Conservation (phyloP, 2,797 vertebrate genomes). For the Myotis planiceps region DNA sequence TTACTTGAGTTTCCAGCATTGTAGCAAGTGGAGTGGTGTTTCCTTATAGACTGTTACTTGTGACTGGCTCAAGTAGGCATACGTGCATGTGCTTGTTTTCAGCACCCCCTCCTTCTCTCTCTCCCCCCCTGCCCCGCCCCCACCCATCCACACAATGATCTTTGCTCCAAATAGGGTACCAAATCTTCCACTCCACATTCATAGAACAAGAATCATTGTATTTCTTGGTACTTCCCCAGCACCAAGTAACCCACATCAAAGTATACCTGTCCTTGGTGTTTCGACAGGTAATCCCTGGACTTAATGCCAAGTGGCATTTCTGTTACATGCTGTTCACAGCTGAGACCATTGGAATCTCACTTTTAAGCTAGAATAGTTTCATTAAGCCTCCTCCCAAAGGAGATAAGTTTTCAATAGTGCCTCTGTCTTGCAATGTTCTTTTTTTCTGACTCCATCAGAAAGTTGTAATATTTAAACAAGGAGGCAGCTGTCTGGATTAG, state of each 20-base stretch:
- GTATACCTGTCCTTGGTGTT: conserved; percentile 80
- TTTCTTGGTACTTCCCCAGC: conserved; percentile 75
- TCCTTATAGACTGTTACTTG: conserved; percentile 59
- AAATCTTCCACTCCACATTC: conserved; percentile 72
- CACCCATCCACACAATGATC: neutral
- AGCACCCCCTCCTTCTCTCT: neutral
- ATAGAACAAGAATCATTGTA: conserved; percentile 79
- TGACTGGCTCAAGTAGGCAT: neutral
- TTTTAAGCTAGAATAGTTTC: conserved; percentile 70
- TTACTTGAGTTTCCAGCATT: conserved; percentile 58
- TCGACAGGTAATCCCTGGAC: conserved; percentile 84
- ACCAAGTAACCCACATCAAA: conserved; percentile 87
- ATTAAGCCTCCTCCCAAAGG: conserved; percentile 73
- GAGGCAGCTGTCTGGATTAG: neutral
- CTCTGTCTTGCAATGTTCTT: conserved; percentile 76
- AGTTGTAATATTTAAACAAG: neutral
- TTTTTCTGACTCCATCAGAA: conserved; percentile 65
- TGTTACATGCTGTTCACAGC: conserved; percentile 48
- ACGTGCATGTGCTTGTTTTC: rapidly evolving
- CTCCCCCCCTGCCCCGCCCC: rapidly evolving
- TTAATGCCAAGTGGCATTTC: conserved; percentile 77
- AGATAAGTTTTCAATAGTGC: conserved; percentile 73
- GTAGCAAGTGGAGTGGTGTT: neutral
- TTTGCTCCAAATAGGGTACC: conserved; percentile 51
- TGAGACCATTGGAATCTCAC: conserved; percentile 68